Conservation (phyloP, 2,797 vertebrate genomes). For the Anabas testudineus region DNA sequence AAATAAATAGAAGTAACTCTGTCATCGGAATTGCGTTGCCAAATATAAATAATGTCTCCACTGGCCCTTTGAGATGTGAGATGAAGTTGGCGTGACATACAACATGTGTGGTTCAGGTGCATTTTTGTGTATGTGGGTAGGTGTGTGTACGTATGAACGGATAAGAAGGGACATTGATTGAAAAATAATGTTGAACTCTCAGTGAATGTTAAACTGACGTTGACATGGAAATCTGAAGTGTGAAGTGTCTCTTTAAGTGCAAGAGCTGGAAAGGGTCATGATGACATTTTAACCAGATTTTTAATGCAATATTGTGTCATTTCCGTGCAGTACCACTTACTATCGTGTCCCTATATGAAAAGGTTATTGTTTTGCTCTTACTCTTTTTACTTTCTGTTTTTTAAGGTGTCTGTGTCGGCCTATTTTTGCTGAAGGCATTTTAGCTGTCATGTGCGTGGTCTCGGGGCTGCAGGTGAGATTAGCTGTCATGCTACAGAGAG, state of each 20-base stretch:
- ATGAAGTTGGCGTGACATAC: slow-evolving; percentile 36
- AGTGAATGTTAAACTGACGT: too few species aligned
- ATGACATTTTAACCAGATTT: neutral
- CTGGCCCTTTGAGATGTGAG: slow-evolving; percentile 47
- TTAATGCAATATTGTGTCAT: neutral
- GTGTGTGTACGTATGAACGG: slow-evolving; percentile 10
- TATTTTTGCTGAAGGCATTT: slow-evolving; percentile 45
- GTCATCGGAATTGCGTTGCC: slow-evolving; percentile 47
- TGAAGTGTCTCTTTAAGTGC: too few species aligned
- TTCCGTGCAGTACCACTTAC: neutral
- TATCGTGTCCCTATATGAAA: slow-evolving; percentile 8
- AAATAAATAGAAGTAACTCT: slow-evolving; percentile 67
- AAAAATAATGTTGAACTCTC: too few species aligned
- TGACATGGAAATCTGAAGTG: too few species aligned
- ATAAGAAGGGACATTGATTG: neutral
- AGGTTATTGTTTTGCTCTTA: neutral
- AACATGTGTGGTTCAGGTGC: slow-evolving; percentile 24
- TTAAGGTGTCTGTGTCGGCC: neutral
- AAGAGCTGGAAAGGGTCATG: neutral
- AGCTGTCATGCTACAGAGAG: slow-evolving; percentile 65
- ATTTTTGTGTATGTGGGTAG: slow-evolving; percentile 6
- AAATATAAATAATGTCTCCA: slow-evolving; percentile 51
- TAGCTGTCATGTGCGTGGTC: slow-evolving; percentile 32
- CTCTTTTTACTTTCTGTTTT: neutral
- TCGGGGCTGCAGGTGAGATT: slow-evolving; percentile 66